Percentiles rank a stretch among this genome's conserved stretches.
Evolutionary conservation across 2,797 vertebrate genomes (phyloP).

Genomic region (Philypnodon macrostomus): DNA sequence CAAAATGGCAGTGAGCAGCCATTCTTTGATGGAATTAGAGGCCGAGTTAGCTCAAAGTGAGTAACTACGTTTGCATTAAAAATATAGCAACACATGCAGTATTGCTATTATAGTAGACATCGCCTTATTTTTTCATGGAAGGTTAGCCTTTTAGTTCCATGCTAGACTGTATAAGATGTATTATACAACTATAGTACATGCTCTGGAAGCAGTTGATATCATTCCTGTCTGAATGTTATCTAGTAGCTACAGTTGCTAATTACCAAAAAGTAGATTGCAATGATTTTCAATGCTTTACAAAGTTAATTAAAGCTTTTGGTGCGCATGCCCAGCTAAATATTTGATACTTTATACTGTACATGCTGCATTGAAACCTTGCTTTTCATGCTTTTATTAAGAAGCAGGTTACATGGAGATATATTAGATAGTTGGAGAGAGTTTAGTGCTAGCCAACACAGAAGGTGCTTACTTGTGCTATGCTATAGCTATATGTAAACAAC

Average conservation of each 20-base stretch:
- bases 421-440: conserved; percentile 60
- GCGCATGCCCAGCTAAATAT: conserved; percentile 63
- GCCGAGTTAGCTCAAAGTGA: conserved; percentile 72
- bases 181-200: conserved; percentile 58
- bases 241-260: conserved; percentile 18
- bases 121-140: conserved; percentile 42
- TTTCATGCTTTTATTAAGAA: conserved; percentile 59
- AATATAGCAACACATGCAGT: conserved; percentile 73
- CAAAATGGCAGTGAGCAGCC: conserved; percentile 58
- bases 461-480: background rate
- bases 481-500: too few species aligned
- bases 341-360: conserved; percentile 59
- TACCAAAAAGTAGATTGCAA: conserved; percentile 49
- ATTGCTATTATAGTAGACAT: conserved; percentile 55
- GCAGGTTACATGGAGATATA: conserved; percentile 39
- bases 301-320: conserved; percentile 43
- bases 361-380: conserved; percentile 77
- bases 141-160: conserved; percentile 61
- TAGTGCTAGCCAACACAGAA: conserved; percentile 22
- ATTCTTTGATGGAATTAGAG: conserved; percentile 53
- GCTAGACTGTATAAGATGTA: conserved; percentile 58
- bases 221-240: conserved; percentile 49
- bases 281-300: conserved; percentile 68
- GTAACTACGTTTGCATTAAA: conserved; percentile 71
- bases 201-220: conserved; percentile 51